A percentile compares a stretch with the other conserved stretches of the same genome.
Evolutionary conservation across 2,888 invertebrate genomes (phyloP).

Genomic region (Lypha dubia): DNA sequence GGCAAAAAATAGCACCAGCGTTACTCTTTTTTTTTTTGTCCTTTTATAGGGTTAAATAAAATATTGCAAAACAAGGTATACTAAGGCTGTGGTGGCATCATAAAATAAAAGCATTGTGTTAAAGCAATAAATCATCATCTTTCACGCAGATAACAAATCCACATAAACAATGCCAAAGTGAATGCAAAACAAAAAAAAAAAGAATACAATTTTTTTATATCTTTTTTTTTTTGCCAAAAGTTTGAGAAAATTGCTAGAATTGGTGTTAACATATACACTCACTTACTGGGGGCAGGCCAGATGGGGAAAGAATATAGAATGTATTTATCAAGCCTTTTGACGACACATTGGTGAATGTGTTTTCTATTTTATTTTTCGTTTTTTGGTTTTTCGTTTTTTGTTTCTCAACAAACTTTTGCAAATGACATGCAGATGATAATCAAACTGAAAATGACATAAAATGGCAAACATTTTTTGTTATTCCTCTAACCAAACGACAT

Average conservation of each 20-base stretch:
- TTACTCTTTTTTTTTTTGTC: too few species aligned
- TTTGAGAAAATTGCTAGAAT: constrained; percentile 29
- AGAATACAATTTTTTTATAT: neutral
- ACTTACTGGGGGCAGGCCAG: neutral
- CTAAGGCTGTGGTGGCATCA: constrained; percentile 51
- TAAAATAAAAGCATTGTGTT: constrained; percentile 65
- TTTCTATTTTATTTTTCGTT: too few species aligned
- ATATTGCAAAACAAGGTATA: constrained; percentile 45
- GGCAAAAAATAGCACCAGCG: constrained; percentile 29
- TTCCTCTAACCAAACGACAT: constrained; percentile 19
- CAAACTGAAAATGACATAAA: constrained; percentile 63
- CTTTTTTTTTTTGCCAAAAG: constrained; percentile 24
- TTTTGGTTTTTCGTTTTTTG: constrained; percentile 25
- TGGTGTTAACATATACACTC: constrained; percentile 41
- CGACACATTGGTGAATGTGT: constrained; percentile 39
- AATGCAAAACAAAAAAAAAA: neutral
- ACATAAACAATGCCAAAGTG: constrained; percentile 37
- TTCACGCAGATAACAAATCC: constrained; percentile 62
- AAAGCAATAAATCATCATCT: constrained; percentile 68
- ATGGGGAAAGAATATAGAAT: neutral
- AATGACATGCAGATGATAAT: constrained; percentile 61
- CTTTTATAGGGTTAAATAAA: constrained; percentile 21
- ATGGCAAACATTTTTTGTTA: constrained; percentile 44
- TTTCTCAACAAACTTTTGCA: constrained; percentile 41
- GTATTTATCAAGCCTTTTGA: constrained; percentile 48